Evolutionary conservation across 2,113 vertebrate genomes (phyloP).

Genomic region (Dromas ardeola): DNA sequence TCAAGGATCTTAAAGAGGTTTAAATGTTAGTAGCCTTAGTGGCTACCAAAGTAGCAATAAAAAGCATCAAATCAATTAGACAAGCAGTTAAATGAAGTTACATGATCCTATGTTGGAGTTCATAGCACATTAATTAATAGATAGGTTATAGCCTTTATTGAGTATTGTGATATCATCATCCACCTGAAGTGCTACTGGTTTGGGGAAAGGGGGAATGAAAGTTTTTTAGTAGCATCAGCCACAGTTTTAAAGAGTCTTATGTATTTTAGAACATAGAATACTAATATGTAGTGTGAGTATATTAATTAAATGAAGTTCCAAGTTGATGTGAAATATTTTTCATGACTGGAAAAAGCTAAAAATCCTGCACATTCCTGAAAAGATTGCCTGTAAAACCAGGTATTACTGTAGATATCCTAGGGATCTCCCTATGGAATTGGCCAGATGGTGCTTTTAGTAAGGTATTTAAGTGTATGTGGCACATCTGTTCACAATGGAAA

Average conservation of each 20-base stretch:
- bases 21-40: not conserved
- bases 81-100: not conserved
- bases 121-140: not conserved
- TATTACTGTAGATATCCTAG: not conserved
- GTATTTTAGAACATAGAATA: not conserved
- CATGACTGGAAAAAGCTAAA: not conserved
- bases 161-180: not conserved
- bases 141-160: not conserved
- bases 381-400: not conserved
- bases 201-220: not conserved
- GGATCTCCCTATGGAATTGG: not conserved
- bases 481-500: not conserved
- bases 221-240: not conserved
- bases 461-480: not conserved
- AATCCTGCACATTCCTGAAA: not conserved
- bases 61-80: not conserved
- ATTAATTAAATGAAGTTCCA: not conserved
- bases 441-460: not conserved
- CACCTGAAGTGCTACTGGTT: not conserved
- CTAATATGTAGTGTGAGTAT: not conserved
- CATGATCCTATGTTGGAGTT: not conserved
- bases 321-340: not conserved
- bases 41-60: not conserved
- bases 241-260: not conserved
- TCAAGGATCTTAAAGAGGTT: not conserved